Conservation (phyloP, 2,888 invertebrate genomes). For the Netelia virgata region DNA sequence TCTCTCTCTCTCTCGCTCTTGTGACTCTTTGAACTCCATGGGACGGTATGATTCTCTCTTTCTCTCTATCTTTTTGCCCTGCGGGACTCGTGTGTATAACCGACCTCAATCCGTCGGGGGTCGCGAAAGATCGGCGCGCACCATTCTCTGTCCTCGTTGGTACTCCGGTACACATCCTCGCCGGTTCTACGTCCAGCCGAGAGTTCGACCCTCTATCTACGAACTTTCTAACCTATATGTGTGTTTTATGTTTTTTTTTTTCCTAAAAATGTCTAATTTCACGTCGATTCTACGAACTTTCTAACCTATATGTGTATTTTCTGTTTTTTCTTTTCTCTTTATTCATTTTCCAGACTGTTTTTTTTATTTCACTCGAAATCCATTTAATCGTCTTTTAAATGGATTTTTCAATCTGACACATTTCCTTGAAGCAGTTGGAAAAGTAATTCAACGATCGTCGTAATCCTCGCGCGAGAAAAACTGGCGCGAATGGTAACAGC, state of each 20-base stretch:
- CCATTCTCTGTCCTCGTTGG: neutral
- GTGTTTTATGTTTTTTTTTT: neutral
- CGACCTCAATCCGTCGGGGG: slow-evolving; percentile 63
- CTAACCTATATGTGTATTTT: too few relatives aligned
- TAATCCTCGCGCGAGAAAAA: neutral
- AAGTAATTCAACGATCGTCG: slow-evolving; percentile 24
- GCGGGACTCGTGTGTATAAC: slow-evolving; percentile 48
- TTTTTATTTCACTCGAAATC: slow-evolving; percentile 5
- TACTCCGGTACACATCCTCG: neutral
- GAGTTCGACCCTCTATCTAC: slow-evolving; percentile 30
- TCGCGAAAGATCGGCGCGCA: slow-evolving; percentile 8
- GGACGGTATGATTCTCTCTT: slow-evolving; percentile 3
- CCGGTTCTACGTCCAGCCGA: neutral
- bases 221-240: slow-evolving; percentile 1
- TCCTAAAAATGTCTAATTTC: slow-evolving; percentile 36
- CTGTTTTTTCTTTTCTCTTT: neutral
- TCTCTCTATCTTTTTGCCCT: slow-evolving; percentile 35
- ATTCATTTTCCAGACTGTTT: neutral
- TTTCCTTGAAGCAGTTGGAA: neutral
- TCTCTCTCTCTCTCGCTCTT: slow-evolving; percentile 6
- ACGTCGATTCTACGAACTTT: slow-evolving; percentile 25
- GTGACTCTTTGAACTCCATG: slow-evolving; percentile 4
- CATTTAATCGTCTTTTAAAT: neutral
- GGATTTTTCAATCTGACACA: neutral
- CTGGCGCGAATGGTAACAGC: neutral